A percentile compares a stretch with the other conserved stretches of the same genome.
These are phyloP conservation scores for Poecilia velifera DNA, from an alignment of 2,797 vertebrate species.

Conservation along the genomic window DNA sequence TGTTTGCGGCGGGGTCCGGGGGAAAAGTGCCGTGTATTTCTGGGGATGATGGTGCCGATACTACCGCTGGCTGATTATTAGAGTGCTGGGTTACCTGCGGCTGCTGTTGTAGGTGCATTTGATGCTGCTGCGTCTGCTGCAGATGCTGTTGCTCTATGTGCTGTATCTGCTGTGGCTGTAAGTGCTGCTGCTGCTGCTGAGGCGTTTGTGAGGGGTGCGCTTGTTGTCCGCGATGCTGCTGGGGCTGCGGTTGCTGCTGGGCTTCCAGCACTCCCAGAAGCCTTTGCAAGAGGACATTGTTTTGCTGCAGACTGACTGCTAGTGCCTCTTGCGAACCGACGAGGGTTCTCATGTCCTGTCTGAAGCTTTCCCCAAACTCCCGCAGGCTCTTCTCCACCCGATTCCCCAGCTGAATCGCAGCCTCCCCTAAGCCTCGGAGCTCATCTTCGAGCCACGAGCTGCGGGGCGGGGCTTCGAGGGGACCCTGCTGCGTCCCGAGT, in stretches of 20 bases:
- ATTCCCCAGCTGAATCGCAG: slow-evolving; percentile 83
- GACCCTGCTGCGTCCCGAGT: slow-evolving; percentile 80
- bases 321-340: slow-evolving; percentile 84
- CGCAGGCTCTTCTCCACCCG: slow-evolving; percentile 81
- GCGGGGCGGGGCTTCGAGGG: slow-evolving; percentile 79
- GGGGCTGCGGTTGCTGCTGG: slow-evolving; percentile 77
- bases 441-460: slow-evolving; percentile 85
- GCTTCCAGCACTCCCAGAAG: slow-evolving; percentile 83
- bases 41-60: slow-evolving; percentile 67
- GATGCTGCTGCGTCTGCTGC: slow-evolving; percentile 56
- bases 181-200: slow-evolving; percentile 61
- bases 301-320: slow-evolving; percentile 83
- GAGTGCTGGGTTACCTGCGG: slow-evolving; percentile 62
- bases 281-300: slow-evolving; percentile 85
- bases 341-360: slow-evolving; percentile 82
- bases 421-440: slow-evolving; percentile 82
- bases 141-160: slow-evolving; percentile 61
- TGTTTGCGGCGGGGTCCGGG: slow-evolving; percentile 60
- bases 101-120: slow-evolving; percentile 70
- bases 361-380: slow-evolving; percentile 83
- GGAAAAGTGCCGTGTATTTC: slow-evolving; percentile 72
- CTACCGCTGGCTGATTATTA: slow-evolving; percentile 64
- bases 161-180: slow-evolving; percentile 67
- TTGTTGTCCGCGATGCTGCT: slow-evolving; percentile 73
- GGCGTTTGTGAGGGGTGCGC: slow-evolving; percentile 64